These are phyloP conservation scores for Drosophila neonasuta DNA, from an alignment of 2,888 invertebrate genomes.

Conservation along the genomic window DNA sequence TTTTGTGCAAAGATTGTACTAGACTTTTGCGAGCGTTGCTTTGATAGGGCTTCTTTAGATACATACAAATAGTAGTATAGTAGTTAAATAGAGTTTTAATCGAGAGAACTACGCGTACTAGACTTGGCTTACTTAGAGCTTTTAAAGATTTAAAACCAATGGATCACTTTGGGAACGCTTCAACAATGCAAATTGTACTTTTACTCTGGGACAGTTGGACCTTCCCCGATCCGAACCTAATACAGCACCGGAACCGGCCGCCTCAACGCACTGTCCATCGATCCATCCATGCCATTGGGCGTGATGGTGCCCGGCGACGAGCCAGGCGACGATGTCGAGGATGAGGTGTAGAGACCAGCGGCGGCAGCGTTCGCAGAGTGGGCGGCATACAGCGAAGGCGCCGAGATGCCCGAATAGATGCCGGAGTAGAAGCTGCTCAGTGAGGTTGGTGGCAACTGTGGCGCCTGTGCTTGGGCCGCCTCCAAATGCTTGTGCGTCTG, in stretches of 20 bases:
- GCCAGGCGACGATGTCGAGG: conserved; percentile 82
- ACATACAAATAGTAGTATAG: not conserved
- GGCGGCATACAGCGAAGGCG: conserved; percentile 81
- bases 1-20: conserved; percentile 65
- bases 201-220: conserved; percentile 61
- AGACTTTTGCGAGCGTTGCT: conserved; percentile 61
- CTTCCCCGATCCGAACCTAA: conserved; percentile 54
- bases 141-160: conserved; percentile 75
- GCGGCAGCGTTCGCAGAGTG: conserved; percentile 80
- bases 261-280: conserved; percentile 80
- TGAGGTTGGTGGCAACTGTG: conserved; percentile 81
- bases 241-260: conserved; percentile 82
- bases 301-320: conserved; percentile 82
- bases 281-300: conserved; percentile 80
- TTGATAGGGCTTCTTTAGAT: conserved; percentile 27
- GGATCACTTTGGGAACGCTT: conserved; percentile 75
- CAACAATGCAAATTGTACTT: conserved; percentile 75
- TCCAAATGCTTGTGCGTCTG: conserved; percentile 79
- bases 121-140: conserved; percentile 71
- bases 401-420: conserved; percentile 82
- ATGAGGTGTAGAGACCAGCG: conserved; percentile 82
- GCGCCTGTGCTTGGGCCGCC: conserved; percentile 79
- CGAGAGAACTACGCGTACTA: conserved; percentile 35
- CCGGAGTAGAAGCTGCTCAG: conserved; percentile 82
- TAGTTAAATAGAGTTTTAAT: conserved; percentile 28